phyloP scores from a whole-genome alignment of 64 coral and sea anemone species.

The Actinia tenebrosa region DNA sequence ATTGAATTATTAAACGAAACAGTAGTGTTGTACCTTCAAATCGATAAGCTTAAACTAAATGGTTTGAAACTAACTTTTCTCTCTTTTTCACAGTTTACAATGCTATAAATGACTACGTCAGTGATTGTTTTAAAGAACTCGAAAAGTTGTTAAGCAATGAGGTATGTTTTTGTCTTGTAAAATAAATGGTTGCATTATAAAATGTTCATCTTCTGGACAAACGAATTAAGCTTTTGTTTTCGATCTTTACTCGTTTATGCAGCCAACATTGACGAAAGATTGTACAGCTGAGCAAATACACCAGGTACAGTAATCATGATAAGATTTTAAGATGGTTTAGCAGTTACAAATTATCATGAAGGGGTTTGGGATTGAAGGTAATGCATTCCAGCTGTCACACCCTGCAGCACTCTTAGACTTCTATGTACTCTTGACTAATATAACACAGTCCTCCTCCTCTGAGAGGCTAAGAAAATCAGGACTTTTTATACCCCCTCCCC shows the following conservation, averaged over 20 bases:
- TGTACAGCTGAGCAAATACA: slow-evolving; percentile 53
- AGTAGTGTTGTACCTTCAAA: not conserved
- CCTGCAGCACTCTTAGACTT: too few species aligned
- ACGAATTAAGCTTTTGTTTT: too few species aligned
- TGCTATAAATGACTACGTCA: slow-evolving; percentile 79
- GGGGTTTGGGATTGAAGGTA: too few species aligned
- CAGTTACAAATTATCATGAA: too few species aligned
- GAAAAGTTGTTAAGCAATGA: slow-evolving; percentile 74
- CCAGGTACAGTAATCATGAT: slow-evolving; percentile 12
- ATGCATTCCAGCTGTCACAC: too few species aligned
- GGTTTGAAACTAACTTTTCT: not conserved
- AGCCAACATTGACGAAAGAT: slow-evolving; percentile 49
- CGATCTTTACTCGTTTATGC: not conserved
- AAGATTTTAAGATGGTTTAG: too few species aligned
- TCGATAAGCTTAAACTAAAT: not conserved
- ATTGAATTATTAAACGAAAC: not conserved
- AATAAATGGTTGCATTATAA: not conserved
- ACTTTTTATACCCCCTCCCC: too few species aligned
- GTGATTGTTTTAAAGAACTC: slow-evolving; percentile 80
- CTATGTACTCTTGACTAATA: too few species aligned
- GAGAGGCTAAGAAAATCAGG: too few species aligned
- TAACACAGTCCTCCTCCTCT: too few species aligned
- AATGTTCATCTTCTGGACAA: too few species aligned
- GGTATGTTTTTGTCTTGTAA: slow-evolving; percentile 14
- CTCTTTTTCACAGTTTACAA: slow-evolving; percentile 69